A percentile compares a stretch with the other conserved stretches of the same genome.
Conservation (phyloP, 2,888 invertebrate species). For the Phyllotreta cruciferae region DNA sequence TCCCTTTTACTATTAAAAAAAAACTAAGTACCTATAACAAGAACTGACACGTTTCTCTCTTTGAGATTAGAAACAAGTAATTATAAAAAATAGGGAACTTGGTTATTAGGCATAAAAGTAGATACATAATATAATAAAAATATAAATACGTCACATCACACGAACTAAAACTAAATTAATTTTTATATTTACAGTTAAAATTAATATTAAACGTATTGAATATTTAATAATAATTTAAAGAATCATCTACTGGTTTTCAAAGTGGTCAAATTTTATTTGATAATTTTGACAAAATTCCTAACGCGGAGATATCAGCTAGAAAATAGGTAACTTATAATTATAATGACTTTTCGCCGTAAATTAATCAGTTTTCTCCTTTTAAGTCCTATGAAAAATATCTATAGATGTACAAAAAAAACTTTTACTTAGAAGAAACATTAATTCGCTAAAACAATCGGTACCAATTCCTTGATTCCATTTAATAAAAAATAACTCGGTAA, state of each 20-base stretch:
- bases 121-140: slow-evolving; percentile 46
- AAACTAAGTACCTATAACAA: slow-evolving; percentile 12
- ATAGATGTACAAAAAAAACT: neutral
- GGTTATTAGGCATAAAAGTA: slow-evolving; percentile 43
- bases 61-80: no score
- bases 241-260: no score
- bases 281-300: slow-evolving; percentile 24
- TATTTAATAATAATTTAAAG: neutral
- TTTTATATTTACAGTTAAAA: slow-evolving; percentile 46
- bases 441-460: slow-evolving; percentile 28
- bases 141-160: slow-evolving; percentile 53
- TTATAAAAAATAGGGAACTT: slow-evolving; percentile 31
- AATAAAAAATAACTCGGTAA: slow-evolving; percentile 33
- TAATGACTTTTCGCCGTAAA: slow-evolving; percentile 12
- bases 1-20: slow-evolving; percentile 29
- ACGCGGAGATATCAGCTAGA: slow-evolving; percentile 39
- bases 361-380: slow-evolving; percentile 8
- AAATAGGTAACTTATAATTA: slow-evolving; percentile 43
- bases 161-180: slow-evolving; percentile 48
- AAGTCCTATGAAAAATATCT: slow-evolving; percentile 2
- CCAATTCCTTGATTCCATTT: slow-evolving; percentile 37
- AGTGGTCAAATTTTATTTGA: slow-evolving; percentile 4
- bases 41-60: neutral
- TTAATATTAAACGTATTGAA: slow-evolving; percentile 39
- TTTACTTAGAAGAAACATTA: slow-evolving; percentile 1